Evolutionary conservation across 2,888 invertebrate genomes (phyloP).

Genomic region (Catocala fraxini): DNA sequence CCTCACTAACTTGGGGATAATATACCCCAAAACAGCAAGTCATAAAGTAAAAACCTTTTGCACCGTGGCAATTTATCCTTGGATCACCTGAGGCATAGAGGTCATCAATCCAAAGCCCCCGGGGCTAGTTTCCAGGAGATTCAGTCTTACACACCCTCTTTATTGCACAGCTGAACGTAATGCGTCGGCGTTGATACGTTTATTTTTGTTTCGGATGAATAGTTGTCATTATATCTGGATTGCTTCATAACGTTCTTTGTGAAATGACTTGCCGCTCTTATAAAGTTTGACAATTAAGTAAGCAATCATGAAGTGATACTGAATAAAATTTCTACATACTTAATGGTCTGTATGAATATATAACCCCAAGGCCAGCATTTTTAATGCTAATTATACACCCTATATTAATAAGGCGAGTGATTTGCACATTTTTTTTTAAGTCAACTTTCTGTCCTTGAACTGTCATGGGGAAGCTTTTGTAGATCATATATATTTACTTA

Average conservation of each 20-base stretch:
- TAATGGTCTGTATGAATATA: too few relatives aligned
- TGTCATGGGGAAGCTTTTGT: too few relatives aligned
- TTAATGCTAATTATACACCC: too few relatives aligned
- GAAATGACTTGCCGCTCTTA: too few relatives aligned
- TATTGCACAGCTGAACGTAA: slow-evolving; percentile 65
- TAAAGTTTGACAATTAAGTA: too few relatives aligned
- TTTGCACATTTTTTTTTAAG: too few relatives aligned
- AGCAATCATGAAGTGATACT: too few relatives aligned
- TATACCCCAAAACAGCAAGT: slow-evolving; percentile 51
- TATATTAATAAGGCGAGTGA: too few relatives aligned
- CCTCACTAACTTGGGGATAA: slow-evolving; percentile 28
- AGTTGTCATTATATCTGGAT: neutral
- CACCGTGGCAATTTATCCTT: slow-evolving; percentile 57
- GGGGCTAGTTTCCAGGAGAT: slow-evolving; percentile 74
- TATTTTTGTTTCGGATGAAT: slow-evolving; percentile 18
- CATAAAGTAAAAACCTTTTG: slow-evolving; percentile 58
- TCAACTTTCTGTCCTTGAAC: too few relatives aligned
- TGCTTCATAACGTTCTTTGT: neutral
- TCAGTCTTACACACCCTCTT: slow-evolving; percentile 65
- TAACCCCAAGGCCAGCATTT: too few relatives aligned
- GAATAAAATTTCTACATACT: too few relatives aligned
- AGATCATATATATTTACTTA: too few relatives aligned
- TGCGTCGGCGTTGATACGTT: slow-evolving; percentile 43
- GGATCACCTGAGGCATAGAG: slow-evolving; percentile 76
- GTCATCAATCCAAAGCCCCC: slow-evolving; percentile 77